Conservation (phyloP, 2,797 vertebrate genomes). For the Hippocampus kuda region DNA sequence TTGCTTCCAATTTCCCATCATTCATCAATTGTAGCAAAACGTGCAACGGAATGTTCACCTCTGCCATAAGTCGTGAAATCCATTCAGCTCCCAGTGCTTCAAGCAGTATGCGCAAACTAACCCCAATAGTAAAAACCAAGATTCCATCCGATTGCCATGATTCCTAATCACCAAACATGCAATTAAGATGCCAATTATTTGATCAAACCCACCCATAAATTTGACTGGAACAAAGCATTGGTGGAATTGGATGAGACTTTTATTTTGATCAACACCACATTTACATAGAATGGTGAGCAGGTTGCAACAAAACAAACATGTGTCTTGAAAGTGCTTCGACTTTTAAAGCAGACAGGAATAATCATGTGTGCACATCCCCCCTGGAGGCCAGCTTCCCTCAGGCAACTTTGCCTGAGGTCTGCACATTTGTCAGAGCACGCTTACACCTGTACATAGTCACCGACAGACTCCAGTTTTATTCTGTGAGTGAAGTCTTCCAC, state of each 20-base stretch:
- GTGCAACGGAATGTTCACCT: too few species aligned
- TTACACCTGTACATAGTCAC: constrained; percentile 42
- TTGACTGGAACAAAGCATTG: background rate
- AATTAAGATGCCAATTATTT: background rate
- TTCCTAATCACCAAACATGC: background rate
- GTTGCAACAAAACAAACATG: constrained; percentile 24
- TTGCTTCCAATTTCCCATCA: too few species aligned
- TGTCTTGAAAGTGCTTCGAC: constrained; percentile 35
- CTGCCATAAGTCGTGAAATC: background rate
- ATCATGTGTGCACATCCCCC: constrained; percentile 27
- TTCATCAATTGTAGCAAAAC: too few species aligned
- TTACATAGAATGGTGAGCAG: constrained; percentile 29
- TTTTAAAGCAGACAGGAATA: constrained; percentile 45
- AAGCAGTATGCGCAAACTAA: background rate
- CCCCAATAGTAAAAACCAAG: background rate
- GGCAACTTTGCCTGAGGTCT: constrained; percentile 49
- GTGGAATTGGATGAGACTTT: background rate
- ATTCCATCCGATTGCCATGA: background rate
- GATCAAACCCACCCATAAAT: background rate
- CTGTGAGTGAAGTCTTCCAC: constrained; percentile 17
- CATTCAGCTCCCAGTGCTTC: background rate
- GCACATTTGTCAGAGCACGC: constrained; percentile 49
- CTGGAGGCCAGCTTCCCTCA: constrained; percentile 40
- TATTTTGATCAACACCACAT: background rate
- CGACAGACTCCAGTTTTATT: constrained; percentile 26